Percentiles rank a stretch among this genome's conserved stretches.
Conservation (phyloP, 64 coral and sea anemone species). For the Hydrozoanthus tunicans region DNA sequence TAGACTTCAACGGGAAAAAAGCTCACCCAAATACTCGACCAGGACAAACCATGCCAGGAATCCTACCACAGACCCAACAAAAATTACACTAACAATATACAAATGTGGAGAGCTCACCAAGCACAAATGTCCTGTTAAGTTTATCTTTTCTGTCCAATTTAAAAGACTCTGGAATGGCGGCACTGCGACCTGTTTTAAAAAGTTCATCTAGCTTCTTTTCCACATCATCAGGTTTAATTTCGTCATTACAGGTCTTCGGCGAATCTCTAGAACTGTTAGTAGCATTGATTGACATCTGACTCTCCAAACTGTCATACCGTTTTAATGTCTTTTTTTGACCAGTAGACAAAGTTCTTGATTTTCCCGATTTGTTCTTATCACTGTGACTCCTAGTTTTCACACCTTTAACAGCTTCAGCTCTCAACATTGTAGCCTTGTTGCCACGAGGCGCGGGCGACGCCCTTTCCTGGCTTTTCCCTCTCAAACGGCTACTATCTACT, state of each 20-base stretch:
- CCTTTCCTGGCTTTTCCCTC: conserved; percentile 59
- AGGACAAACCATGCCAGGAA: too few relatives aligned
- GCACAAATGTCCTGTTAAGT: conserved; percentile 79
- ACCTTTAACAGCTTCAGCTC: conserved; percentile 76
- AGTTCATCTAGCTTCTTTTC: conserved; percentile 73
- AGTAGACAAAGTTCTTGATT: conserved; percentile 17
- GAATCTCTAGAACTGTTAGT: neutral
- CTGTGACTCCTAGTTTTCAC: conserved; percentile 28
- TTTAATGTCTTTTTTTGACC: conserved; percentile 2
- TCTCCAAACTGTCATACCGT: neutral
- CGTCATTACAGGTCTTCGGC: neutral
- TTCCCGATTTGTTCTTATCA: conserved; percentile 14
- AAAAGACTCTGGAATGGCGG: conserved; percentile 59
- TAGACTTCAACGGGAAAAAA: too few relatives aligned
- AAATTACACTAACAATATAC: neutral
- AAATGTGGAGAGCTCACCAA: conserved; percentile 58
- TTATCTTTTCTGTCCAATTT: conserved; percentile 79
- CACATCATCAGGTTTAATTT: conserved; percentile 29
- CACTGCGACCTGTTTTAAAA: conserved; percentile 45
- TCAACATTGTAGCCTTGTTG: conserved; percentile 83
- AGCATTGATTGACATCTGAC: neutral
- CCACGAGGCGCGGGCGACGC: conserved; percentile 60
- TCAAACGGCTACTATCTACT: neutral
- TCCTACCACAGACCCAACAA: neutral
- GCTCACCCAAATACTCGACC: too few relatives aligned